Percentiles rank a stretch among this genome's conserved stretches.
Conservation (phyloP, 92 coral and sea anemone genomes). For the Parazoanthus darwini region DNA sequence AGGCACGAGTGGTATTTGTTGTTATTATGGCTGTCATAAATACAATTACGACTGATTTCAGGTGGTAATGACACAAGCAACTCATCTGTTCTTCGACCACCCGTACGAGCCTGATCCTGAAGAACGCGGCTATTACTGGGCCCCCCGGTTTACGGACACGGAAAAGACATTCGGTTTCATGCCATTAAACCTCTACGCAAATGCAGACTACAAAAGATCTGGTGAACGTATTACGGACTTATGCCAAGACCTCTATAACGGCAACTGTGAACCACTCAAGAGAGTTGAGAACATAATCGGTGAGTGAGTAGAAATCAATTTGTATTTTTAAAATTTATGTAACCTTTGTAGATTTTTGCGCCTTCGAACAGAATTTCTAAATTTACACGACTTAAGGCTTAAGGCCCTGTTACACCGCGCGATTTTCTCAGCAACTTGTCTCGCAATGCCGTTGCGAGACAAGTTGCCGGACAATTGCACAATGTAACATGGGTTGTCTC, state of each 20-base stretch:
- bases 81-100: constrained; percentile 50
- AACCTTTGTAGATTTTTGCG: neutral
- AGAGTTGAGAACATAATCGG: constrained; percentile 36
- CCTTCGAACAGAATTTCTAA: no score
- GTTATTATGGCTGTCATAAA: no score
- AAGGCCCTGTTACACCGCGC: no score
- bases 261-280: constrained; percentile 35
- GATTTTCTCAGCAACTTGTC: no score
- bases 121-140: constrained; percentile 59
- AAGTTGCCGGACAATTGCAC: no score
- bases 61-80: constrained; percentile 55
- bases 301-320: neutral
- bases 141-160: constrained; percentile 48
- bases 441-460: no score
- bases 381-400: no score
- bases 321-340: neutral
- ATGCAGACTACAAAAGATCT: constrained; percentile 29
- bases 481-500: no score
- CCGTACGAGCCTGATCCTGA: constrained; percentile 60
- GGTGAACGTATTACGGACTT: constrained; percentile 27
- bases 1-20: no score
- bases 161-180: constrained; percentile 50
- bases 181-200: constrained; percentile 49
- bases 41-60: neutral
- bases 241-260: constrained; percentile 28